Evolutionary conservation across 2,797 vertebrate species (phyloP), one percentile per base, ranked within the genome.

Genomic region (Sebastes matsubarae): DNA sequence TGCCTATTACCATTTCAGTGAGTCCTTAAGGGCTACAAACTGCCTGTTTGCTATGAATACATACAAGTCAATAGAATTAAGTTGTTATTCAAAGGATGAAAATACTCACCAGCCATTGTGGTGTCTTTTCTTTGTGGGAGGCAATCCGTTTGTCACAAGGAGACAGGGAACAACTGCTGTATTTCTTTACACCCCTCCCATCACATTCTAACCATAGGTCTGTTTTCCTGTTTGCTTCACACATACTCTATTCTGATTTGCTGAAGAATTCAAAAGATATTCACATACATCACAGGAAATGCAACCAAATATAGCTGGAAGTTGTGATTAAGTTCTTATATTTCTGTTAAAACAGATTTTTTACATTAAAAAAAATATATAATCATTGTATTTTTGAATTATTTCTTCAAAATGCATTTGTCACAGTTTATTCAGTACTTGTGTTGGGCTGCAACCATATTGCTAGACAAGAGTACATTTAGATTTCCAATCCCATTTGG

Each of bases 51-150:
- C 14, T 27, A 14, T 30, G 5, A 55, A 36, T 6, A 13, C 7
- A 69, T 25, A 61, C 34, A 8, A 65, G 54, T 54, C 8, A 25
- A 25, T 24, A 11, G 8, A 22, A 36, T 2, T 9, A 55, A 24
- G 7, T 18, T 75, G 3, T 46, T 50, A 27, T 29, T 60, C 0
- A 5, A 5, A 46, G 42, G 36, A 73, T 75, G 16, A 42, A 61
- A 77, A 6, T 16, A 78, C 94, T 93, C 80, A 94, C 94, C 90
- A 34, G 68, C 30, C 91, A 94, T 94, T 8, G 68, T 86, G 84
- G 2, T 55, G 80, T 84, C 69, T 38, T 14, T 71, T 79, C 71
- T 83, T 2, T 10, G 50, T 6, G 0, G 22, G 54, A 72, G 8
- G 9, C 50, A 4, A 9, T 1, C 25, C 29, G 32, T 67, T 0